These are phyloP conservation scores for Brachypteracias leptosomus DNA, from an alignment of 2,113 vertebrate species.

Conservation along the genomic window DNA sequence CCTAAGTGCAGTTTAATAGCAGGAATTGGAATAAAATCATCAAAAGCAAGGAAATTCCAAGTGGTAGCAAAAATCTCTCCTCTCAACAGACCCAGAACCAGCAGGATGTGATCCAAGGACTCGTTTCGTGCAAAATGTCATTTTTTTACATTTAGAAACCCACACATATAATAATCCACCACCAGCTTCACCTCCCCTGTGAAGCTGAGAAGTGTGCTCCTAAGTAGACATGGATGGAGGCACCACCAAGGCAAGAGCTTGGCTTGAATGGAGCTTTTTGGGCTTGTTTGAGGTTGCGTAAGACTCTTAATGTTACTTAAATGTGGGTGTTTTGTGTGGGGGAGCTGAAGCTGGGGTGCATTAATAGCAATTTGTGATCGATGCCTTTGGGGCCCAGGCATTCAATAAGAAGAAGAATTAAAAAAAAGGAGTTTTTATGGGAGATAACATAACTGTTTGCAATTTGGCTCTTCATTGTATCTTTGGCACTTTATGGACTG, in stretches of 20 bases:
- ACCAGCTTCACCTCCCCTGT: background rate
- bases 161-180: fast-evolving
- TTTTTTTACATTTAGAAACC: background rate
- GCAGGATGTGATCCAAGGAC: background rate
- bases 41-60: background rate
- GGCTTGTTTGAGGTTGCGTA: background rate
- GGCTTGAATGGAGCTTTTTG: background rate
- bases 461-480: conserved; percentile 93
- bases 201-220: fast-evolving
- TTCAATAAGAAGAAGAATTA: conserved; percentile 70
- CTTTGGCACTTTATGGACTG: conserved; percentile 94
- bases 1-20: background rate
- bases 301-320: conserved; percentile 70
- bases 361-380: conserved; percentile 89
- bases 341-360: too few species aligned
- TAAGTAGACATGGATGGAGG: background rate
- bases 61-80: background rate
- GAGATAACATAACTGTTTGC: conserved; percentile 91
- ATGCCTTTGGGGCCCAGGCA: conserved; percentile 83
- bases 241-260: background rate
- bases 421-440: conserved; percentile 84
- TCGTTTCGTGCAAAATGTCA: background rate
- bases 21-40: background rate
- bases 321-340: conserved; percentile 41
- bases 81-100: background rate